Evolutionary conservation across 1,140 invertebrate species (phyloP), one percentile per base, ranked within the genome.

Genomic region (Danaus plexippus): DNA sequence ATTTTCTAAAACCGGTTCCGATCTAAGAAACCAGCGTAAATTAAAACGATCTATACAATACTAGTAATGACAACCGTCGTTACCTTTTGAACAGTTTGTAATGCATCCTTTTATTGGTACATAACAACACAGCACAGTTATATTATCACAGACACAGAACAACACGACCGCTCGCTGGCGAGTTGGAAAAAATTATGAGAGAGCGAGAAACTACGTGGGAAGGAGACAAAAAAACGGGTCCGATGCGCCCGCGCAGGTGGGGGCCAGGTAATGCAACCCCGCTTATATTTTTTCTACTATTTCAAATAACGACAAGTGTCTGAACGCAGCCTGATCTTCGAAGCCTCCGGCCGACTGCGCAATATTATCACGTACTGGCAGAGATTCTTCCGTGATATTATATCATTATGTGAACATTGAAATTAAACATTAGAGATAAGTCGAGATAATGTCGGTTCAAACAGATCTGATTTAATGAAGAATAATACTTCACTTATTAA

Each of bases 61-160:
- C 48, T 41, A 41, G 32, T 50, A 41, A 32, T 32, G 22, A 32
- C 2, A 32, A 8, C 7, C 22, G 22, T 5, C 22, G 22, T 60
- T 84, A 85, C 81, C 81, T 82, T 68, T 80, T 84, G 47, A 85
- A 83, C 40, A 85, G 67, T 64, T 85, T 85, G 63, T 82, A 85
- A 67, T 85, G 81, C 81, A 85, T 85, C 74, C 73, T 77, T 61
- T 67, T 50, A 57, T 58, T 55, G 64, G 63, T 62, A 71, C 57
- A 50, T 58, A 67, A 69, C 61, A 53, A 47, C 61, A 66, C 66
- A 67, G 15, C 54, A 66, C 69, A 67, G 57, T 32, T 6, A 47
- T 47, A 57, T 43, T 43, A 42, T 64, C 61, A 59, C 54, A 60
- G 15, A 48, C 64, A 66, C 72, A 63, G 58, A 63, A 62, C 57